These are phyloP conservation scores for Parascotia fuliginaria DNA, from an alignment of 2,888 invertebrate species.

Conservation along the genomic window DNA sequence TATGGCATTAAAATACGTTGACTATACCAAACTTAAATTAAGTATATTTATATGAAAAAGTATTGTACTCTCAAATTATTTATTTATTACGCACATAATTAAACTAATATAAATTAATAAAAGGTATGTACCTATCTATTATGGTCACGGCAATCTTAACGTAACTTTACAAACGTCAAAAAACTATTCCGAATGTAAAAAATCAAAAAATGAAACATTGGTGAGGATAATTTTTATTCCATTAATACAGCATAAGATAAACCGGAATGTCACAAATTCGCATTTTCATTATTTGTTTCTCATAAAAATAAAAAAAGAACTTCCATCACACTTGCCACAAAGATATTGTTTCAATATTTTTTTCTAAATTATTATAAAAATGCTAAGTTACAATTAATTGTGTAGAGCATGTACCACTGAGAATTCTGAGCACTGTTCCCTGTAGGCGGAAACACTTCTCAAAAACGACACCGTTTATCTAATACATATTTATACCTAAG, in stretches of 20 bases:
- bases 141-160: conserved; percentile 7
- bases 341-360: conserved; percentile 80
- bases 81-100: conserved; percentile 21
- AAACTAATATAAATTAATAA: conserved; percentile 20
- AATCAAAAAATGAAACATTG: conserved; percentile 69
- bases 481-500: conserved; percentile 82
- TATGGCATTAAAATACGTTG: no score
- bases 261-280: conserved; percentile 85
- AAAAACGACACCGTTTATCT: conserved; percentile 78
- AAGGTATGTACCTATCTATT: conserved; percentile 13
- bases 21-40: no score
- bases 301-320: conserved; percentile 79
- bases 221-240: conserved; percentile 86
- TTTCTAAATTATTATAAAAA: conserved; percentile 85
- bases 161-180: conserved; percentile 15
- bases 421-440: conserved; percentile 75
- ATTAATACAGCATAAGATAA: conserved; percentile 86
- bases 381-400: conserved; percentile 85
- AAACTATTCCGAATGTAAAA: conserved; percentile 12
- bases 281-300: conserved; percentile 76
- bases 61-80: conserved; percentile 13
- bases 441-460: conserved; percentile 69
- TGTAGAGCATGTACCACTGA: conserved; percentile 81
- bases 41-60: conserved; percentile 4
- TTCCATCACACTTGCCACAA: conserved; percentile 75